Base-by-base conservation (phyloP, 2,888 invertebrate genomes). In the Platypus cylindrus region DNA sequence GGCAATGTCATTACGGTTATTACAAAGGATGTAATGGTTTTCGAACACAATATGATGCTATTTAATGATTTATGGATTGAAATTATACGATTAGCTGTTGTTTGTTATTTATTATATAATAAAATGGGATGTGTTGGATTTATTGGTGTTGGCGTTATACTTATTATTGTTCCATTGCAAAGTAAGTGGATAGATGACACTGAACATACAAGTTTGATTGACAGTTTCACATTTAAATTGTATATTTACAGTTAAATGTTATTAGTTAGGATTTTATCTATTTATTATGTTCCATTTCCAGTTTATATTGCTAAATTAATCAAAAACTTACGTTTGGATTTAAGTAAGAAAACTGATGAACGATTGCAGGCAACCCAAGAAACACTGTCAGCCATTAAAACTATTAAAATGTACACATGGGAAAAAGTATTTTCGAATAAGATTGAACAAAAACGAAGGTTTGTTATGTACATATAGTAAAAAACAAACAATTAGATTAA, bases 61-160 rank as follows among this genome's bases (percentile, higher is more conserved):
- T 62, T 90, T 8, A 91, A 93, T 62, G 93, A 89, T 57, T 66
- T 93, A 15, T 89, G 93, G 87, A 78, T 91, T 38, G 90, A 87
- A 1, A 84, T 91, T 0, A 55, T 89, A 12, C 82, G 90, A 50
- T 80, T 87, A 1, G 58, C 79, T 30, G 73, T 87, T 42, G 77
- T 89, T 41, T 78, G 84, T 3, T 79, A 75, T 56, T 73, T 93
- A 40, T 78, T 89, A 69, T 84, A 77, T 48, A 40, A 47, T 16
- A 54, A 68, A 60, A 67, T 71, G 48, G 68, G 67, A 7, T 45
- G 63, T 9, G 56, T 70, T 1, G 64, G 69, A 5, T 50, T 68
- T 24, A 60, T 68, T 45, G 72, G 72, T 3, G 64, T 72, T 16
- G 62, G 60, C 11, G 62, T 70, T 25, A 59, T 72, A 48, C 45